Conservation (phyloP, 2,888 invertebrate genomes). For the Alsophila aescularia region DNA sequence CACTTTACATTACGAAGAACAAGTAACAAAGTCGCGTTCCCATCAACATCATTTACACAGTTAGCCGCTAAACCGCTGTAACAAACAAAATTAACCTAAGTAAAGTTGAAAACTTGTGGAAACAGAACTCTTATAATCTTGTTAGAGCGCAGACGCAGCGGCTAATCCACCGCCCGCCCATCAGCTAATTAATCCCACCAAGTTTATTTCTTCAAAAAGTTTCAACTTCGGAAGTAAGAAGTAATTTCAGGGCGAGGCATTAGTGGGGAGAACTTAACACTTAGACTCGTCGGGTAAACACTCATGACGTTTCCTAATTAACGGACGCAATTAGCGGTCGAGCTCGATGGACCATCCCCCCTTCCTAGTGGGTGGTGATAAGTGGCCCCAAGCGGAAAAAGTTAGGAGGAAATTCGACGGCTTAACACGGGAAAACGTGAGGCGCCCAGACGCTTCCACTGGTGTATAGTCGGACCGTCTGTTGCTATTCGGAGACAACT, state of each 20-base stretch:
- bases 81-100: conserved; percentile 79
- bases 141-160: conserved; percentile 77
- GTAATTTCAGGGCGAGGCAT: conserved; percentile 80
- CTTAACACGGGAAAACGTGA: conserved; percentile 65
- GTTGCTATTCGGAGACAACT: conserved; percentile 28
- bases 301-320: conserved; percentile 85
- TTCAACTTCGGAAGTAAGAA: conserved; percentile 81
- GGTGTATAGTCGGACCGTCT: conserved; percentile 17
- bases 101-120: conserved; percentile 75
- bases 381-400: conserved; percentile 79
- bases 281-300: conserved; percentile 82
- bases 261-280: conserved; percentile 81
- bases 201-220: conserved; percentile 82
- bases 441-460: conserved; percentile 49
- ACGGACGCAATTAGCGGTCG: conserved; percentile 84
- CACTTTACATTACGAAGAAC: conserved; percentile 23
- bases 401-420: conserved; percentile 78
- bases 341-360: conserved; percentile 64
- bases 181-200: conserved; percentile 83
- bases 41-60: conserved; percentile 40
- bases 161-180: conserved; percentile 77
- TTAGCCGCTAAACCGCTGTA: conserved; percentile 53
- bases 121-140: conserved; percentile 82
- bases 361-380: conserved; percentile 62
- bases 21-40: conserved; percentile 25